These are phyloP conservation scores for Pachypsylla venusta DNA, from an alignment of 1,140 invertebrate species.

Conservation along the genomic window DNA sequence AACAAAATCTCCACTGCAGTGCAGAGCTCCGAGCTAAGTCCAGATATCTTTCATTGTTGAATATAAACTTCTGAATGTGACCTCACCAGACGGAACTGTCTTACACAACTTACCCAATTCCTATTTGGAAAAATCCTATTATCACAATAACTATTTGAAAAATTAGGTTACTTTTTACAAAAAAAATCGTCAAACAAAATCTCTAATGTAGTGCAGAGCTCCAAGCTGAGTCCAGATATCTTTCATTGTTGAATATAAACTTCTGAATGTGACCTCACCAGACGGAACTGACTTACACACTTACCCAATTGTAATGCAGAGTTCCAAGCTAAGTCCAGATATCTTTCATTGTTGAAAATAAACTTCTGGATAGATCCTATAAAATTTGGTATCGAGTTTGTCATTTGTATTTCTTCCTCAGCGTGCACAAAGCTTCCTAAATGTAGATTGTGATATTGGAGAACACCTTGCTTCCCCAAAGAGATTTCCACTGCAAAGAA, in stretches of 20 bases:
- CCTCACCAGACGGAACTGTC: too few relatives aligned
- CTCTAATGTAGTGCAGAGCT: neutral
- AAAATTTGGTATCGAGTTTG: slow-evolving; percentile 59
- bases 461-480: slow-evolving; percentile 53
- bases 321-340: slow-evolving; percentile 54
- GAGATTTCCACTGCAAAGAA: slow-evolving; percentile 52
- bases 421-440: slow-evolving; percentile 52
- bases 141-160: too few relatives aligned
- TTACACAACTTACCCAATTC: too few relatives aligned
- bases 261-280: too few relatives aligned
- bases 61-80: slow-evolving; percentile 81
- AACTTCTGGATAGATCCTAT: slow-evolving; percentile 85
- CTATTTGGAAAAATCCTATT: too few relatives aligned
- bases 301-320: slow-evolving; percentile 1
- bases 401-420: slow-evolving; percentile 59
- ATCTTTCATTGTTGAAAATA: slow-evolving; percentile 65
- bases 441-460: slow-evolving; percentile 63
- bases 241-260: slow-evolving; percentile 70
- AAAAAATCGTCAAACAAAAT: too few relatives aligned
- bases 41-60: slow-evolving; percentile 66
- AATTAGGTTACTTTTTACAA: too few relatives aligned
- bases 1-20: too few relatives aligned
- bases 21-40: slow-evolving; percentile 42
- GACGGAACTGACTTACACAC: too few relatives aligned
- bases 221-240: slow-evolving; percentile 59